phyloP scores from a whole-genome alignment of 2,888 invertebrate genomes.

The Rhaphigaster nebulosa region DNA sequence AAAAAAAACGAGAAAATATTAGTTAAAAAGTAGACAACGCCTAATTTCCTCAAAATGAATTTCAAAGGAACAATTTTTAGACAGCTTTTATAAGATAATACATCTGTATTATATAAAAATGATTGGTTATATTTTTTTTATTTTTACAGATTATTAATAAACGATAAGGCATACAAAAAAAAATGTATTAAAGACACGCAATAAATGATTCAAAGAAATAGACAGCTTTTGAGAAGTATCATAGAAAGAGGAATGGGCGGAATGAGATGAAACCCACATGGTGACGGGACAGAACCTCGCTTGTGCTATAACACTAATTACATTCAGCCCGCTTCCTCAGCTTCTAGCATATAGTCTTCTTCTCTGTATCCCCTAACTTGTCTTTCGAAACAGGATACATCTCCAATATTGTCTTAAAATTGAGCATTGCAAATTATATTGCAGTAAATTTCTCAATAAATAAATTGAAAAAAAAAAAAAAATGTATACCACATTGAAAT shows the following conservation, averaged over 20 bases:
- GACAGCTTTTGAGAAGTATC: neutral
- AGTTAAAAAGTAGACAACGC: no score
- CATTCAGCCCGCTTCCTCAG: neutral
- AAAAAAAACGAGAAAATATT: no score
- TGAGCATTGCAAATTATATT: neutral
- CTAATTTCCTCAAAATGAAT: no score
- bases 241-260: neutral
- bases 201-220: neutral
- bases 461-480: no score
- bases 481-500: no score
- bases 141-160: neutral
- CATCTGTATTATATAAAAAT: no score
- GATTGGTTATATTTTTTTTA: neutral
- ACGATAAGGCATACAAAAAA: neutral
- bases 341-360: neutral
- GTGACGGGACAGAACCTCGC: neutral
- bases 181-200: neutral
- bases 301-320: constrained; percentile 24
- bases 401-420: neutral
- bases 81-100: no score
- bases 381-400: neutral
- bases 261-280: constrained; percentile 26
- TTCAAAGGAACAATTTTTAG: no score
- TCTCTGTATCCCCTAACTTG: neutral
- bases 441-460: neutral